Conservation (phyloP, 2,888 invertebrate genomes). For the Petrolisthes manimaculis region DNA sequence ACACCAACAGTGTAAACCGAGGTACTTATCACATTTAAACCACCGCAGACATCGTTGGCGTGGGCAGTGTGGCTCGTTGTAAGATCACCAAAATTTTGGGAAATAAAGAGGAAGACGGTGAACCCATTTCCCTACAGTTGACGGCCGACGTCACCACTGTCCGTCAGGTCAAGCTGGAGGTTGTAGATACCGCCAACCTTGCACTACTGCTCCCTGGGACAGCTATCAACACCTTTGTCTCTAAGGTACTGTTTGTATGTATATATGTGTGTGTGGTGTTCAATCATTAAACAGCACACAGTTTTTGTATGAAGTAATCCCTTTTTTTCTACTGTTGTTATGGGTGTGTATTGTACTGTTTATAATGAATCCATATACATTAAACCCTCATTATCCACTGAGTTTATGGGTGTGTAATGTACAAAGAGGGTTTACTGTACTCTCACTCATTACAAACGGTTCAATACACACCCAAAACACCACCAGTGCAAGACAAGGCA, state of each 20-base stretch:
- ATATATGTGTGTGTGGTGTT: no score
- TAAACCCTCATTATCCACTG: no score
- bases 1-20: not conserved
- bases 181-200: conserved; percentile 29
- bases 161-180: conserved; percentile 6
- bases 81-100: conserved; percentile 13
- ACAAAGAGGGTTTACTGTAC: no score
- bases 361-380: no score
- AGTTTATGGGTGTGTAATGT: no score
- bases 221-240: conserved; percentile 38
- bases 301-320: no score
- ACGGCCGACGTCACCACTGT: conserved; percentile 26
- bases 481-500: no score
- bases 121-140: not conserved
- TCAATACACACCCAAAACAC: no score
- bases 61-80: conserved; percentile 37
- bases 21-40: not conserved
- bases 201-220: conserved; percentile 42
- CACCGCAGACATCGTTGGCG: conserved; percentile 26
- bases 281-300: no score
- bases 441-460: no score
- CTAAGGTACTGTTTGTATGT: conserved; percentile 8
- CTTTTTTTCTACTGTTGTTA: no score
- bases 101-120: not conserved
- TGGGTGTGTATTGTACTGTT: no score